Base-by-base conservation (phyloP, 2,797 vertebrate species). In the Parauchenoglanis punctatus region DNA sequence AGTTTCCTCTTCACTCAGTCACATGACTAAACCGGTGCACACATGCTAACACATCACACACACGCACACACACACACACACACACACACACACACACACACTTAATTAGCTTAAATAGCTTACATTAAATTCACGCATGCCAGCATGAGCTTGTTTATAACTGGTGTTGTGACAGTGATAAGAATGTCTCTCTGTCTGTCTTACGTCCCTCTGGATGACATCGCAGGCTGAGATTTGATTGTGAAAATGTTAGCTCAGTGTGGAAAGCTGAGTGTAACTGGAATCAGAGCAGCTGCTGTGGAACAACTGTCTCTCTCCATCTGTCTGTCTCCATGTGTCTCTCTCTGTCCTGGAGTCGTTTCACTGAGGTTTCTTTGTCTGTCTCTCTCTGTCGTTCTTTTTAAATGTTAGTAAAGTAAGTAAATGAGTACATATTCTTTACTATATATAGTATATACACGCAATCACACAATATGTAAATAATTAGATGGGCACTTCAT, bases 281-380 rank as follows among this genome's bases (percentile, higher is more conserved):
- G 56, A 81, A 40, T 61, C 78, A 44, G 77, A 13, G 59, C 81
- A 82, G 59, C 81, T 82, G 81, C 81, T 82, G 25, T 82, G 61
- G 44, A 82, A n/a, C 81, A 82, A 82, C 61, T 82, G 81, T 82
- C 40, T 82, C 58, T 81, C 59, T 65, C 61, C 80, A 82, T 65
- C 80, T 65, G 80, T 80, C 56, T 59, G 10, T 65, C 80, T 82
- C 40, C 80, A 28, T 44, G 78, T 81, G 78, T 81, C 56, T 65
- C 15, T 63, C 58, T 65, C 44, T 82, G 59, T 82, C 7, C 40
- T 65, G 40, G 25, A 49, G 81, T 82, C 81, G 28, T 65, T 65
- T 65, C 61, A 49, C 81, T 65, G 61, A 28, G 7, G 15, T 65
- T 82, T 65, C 20, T 59, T 7, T 25, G 13, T 78, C 44, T 59